These are phyloP conservation scores for Lobophora halterata DNA, from an alignment of 2,888 invertebrate genomes.

Conservation along the genomic window DNA sequence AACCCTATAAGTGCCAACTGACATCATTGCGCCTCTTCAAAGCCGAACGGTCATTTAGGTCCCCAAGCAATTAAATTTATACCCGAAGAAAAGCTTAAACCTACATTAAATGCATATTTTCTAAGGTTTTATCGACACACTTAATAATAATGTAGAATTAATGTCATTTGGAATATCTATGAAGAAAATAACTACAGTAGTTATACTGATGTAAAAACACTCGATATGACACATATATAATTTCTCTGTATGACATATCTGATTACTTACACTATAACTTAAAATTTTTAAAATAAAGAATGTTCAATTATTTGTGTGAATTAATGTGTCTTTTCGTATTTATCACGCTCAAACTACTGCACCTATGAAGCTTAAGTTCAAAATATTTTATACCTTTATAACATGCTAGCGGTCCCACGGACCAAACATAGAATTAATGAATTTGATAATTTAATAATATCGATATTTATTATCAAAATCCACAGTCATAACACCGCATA, in stretches of 20 bases:
- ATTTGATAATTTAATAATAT: conserved; percentile 8
- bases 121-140: conserved; percentile 6
- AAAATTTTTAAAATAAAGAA: too few relatives aligned
- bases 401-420: too few relatives aligned
- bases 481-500: conserved; percentile 1
- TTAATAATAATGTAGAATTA: conserved; percentile 10
- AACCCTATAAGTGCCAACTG: neutral
- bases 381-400: too few relatives aligned
- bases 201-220: conserved; percentile 11
- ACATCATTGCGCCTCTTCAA: too few relatives aligned
- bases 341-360: too few relatives aligned
- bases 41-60: neutral
- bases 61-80: neutral
- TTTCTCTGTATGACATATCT: too few relatives aligned
- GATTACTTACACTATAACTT: too few relatives aligned
- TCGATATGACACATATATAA: too few relatives aligned
- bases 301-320: too few relatives aligned
- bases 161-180: conserved; percentile 8
- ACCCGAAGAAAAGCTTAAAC: neutral
- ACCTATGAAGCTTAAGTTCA: too few relatives aligned
- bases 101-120: conserved; percentile 6
- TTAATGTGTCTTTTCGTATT: too few relatives aligned
- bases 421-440: too few relatives aligned
- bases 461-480: conserved; percentile 4
- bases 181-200: conserved; percentile 9